phyloP scores from a whole-genome alignment of 2,113 vertebrate species.

The Cyanoramphus novaezelandiae region DNA sequence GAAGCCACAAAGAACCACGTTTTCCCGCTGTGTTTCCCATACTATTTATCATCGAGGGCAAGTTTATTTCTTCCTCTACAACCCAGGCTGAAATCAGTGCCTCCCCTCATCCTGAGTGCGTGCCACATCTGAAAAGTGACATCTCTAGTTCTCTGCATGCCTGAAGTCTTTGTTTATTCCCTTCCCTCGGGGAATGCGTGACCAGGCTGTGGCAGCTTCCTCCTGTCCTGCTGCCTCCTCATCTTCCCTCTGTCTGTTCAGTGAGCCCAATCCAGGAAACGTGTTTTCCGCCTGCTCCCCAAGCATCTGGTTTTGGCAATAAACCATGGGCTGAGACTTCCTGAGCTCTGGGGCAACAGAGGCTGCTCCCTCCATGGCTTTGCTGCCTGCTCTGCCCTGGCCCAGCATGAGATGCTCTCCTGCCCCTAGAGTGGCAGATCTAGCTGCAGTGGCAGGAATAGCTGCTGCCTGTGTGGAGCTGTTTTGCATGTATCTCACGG shows the following conservation, averaged over 20 bases:
- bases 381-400: rapidly evolving
- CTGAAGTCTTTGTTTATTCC: background rate
- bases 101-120: background rate
- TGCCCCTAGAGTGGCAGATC: background rate
- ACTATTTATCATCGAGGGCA: background rate
- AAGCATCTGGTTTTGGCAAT: background rate
- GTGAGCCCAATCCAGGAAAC: background rate
- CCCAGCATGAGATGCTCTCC: background rate
- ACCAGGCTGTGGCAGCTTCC: background rate
- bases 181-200: background rate
- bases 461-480: background rate
- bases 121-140: rapidly evolving
- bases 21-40: background rate
- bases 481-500: background rate
- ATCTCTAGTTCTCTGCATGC: rapidly evolving
- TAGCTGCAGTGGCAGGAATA: background rate
- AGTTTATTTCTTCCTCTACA: background rate
- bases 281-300: background rate
- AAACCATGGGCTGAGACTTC: background rate
- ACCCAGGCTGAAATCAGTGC: background rate
- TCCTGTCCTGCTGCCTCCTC: background rate
- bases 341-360: background rate
- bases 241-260: rapidly evolving
- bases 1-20: rapidly evolving
- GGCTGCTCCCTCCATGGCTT: background rate